A percentile compares a stretch with the other conserved stretches of the same genome.
Conservation (phyloP, 1,140 invertebrate species). For the Ruditapes philippinarum region DNA sequence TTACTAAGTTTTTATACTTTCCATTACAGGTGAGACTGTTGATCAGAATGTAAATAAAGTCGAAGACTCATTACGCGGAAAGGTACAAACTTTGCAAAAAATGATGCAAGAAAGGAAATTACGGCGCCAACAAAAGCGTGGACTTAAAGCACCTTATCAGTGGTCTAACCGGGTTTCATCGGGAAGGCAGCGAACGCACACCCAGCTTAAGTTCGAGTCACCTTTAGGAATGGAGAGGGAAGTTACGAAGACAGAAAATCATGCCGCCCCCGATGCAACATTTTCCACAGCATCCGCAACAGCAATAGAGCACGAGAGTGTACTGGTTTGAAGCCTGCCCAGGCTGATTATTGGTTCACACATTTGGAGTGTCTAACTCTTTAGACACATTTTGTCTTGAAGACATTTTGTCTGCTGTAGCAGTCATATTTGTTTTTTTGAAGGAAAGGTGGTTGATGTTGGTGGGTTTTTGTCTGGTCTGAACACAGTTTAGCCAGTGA, state of each 20-base stretch:
- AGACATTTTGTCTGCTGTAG: conserved; percentile 22
- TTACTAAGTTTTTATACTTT: too few relatives aligned
- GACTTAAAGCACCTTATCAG: conserved; percentile 58
- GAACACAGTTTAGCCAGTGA: neutral
- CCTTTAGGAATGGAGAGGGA: conserved; percentile 31
- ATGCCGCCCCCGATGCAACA: conserved; percentile 4
- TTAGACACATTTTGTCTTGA: conserved; percentile 54
- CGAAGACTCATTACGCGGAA: conserved; percentile 36
- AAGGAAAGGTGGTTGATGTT: conserved; percentile 6
- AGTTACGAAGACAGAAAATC: conserved; percentile 21
- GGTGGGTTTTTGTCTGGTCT: conserved; percentile 40
- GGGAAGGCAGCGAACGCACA: neutral
- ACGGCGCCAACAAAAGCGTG: conserved; percentile 53
- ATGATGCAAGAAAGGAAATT: conserved; percentile 59
- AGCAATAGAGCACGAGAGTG: conserved; percentile 58
- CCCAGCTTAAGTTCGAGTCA: conserved; percentile 40
- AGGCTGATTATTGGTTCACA: conserved; percentile 18
- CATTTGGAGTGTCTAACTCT: conserved; percentile 63
- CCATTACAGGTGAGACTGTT: neutral
- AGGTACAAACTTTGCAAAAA: conserved; percentile 57
- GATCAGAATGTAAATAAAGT: conserved; percentile 1
- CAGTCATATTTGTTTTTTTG: conserved; percentile 43
- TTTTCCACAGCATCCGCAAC: conserved; percentile 14
- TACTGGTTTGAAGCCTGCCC: conserved; percentile 57
- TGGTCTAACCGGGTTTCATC: conserved; percentile 40